A percentile compares a stretch with the other conserved stretches of the same genome.
Conservation (phyloP, 2,797 vertebrate genomes). For the Microctenopoma steveboyesi region DNA sequence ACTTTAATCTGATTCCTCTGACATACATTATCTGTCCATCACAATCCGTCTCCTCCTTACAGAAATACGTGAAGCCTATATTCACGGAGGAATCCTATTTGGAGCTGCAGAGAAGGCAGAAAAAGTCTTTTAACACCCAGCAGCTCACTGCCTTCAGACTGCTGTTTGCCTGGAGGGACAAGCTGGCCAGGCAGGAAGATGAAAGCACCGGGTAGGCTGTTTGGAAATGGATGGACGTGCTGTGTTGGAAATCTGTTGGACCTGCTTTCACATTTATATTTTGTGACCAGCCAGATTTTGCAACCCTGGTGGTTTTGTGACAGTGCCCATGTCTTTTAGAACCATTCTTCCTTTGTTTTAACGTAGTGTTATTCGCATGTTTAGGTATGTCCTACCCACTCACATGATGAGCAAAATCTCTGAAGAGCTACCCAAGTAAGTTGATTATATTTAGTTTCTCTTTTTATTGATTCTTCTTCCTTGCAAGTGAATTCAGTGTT, state of each 20-base stretch:
- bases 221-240: slow-evolving; percentile 48
- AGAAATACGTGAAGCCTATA: slow-evolving; percentile 96
- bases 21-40: slow-evolving; percentile 12
- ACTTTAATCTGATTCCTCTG: slow-evolving; percentile 3
- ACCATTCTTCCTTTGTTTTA: neutral
- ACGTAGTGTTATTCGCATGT: slow-evolving; percentile 24
- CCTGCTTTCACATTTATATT: slow-evolving; percentile 46
- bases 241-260: slow-evolving; percentile 39
- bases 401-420: slow-evolving; percentile 97
- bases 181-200: slow-evolving; percentile 91
- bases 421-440: slow-evolving; percentile 96
- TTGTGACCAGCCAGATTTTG: slow-evolving; percentile 15
- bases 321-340: neutral
- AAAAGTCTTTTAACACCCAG: slow-evolving; percentile 92
- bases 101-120: slow-evolving; percentile 93
- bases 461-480: neutral
- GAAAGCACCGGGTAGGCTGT: slow-evolving; percentile 93
- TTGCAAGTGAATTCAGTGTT: neutral
- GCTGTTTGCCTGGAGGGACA: slow-evolving; percentile 95
- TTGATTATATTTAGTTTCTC: slow-evolving; percentile 14
- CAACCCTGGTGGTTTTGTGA: slow-evolving; percentile 7
- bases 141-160: slow-evolving; percentile 93
- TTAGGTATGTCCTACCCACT: slow-evolving; percentile 92
- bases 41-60: slow-evolving; percentile 9
- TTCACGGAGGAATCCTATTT: slow-evolving; percentile 94